Evolutionary conservation across 2,113 vertebrate species (phyloP).

Genomic region (Malurus cyaneus): DNA sequence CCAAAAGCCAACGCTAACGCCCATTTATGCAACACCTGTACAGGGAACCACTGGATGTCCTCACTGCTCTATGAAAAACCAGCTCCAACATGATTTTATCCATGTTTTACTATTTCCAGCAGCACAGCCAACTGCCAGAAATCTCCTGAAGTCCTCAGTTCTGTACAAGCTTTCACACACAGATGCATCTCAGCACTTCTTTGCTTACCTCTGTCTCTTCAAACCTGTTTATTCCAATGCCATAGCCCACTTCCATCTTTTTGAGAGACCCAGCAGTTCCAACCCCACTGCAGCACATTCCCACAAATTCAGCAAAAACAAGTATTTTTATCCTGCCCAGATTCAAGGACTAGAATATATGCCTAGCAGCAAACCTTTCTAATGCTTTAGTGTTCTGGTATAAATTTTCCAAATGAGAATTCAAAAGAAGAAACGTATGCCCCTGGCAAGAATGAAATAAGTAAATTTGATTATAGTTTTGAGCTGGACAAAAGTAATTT

Average conservation of each 20-base stretch:
- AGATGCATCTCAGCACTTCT: not conserved
- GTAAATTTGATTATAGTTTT: not conserved
- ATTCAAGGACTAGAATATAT: not conserved
- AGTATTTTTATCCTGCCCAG: not conserved
- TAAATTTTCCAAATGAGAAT: not conserved
- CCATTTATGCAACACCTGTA: not conserved
- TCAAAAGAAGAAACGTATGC: not conserved
- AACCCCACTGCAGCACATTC: not conserved
- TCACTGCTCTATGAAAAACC: not conserved
- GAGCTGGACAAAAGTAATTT: not conserved
- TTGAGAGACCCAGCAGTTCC: not conserved
- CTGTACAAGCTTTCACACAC: not conserved
- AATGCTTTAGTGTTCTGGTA: not conserved
- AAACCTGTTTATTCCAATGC: not conserved
- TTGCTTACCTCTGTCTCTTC: not conserved
- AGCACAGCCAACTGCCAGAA: not conserved
- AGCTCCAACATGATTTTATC: not conserved
- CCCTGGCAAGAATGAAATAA: not conserved
- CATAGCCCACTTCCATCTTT: not conserved
- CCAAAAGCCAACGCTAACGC: not conserved
- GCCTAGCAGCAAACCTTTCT: not conserved
- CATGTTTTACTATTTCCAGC: not conserved
- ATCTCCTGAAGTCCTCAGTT: not conserved
- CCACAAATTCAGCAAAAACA: not conserved
- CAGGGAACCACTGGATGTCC: constrained; percentile 6